phyloP scores from a whole-genome alignment of 53 echinoderm and acorn worm species.

The Apostichopus leukothele region DNA sequence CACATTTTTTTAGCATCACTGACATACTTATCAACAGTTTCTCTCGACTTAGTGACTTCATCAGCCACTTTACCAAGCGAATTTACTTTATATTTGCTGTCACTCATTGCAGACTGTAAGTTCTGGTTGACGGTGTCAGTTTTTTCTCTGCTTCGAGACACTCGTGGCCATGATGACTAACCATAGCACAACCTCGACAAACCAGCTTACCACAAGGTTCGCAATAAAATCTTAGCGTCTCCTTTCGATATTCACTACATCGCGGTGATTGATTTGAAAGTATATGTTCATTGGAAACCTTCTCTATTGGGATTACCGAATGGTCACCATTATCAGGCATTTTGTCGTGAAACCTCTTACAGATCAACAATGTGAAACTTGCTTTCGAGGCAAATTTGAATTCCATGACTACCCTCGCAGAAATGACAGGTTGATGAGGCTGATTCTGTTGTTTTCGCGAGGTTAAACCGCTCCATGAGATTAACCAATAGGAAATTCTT shows the following conservation, averaged over 20 bases:
- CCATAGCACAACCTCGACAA: not conserved
- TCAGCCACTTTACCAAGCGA: no score
- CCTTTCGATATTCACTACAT: not conserved
- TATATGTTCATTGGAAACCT: not conserved
- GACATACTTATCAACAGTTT: no score
- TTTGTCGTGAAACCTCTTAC: not conserved
- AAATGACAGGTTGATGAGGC: not conserved
- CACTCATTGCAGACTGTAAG: no score
- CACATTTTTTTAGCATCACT: no score
- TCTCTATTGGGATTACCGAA: not conserved
- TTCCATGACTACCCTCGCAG: not conserved
- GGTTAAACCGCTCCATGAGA: not conserved
- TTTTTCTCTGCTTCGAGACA: constrained; percentile 11
- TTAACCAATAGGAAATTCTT: not conserved
- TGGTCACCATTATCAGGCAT: not conserved
- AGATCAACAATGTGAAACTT: not conserved
- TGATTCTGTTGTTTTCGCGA: not conserved
- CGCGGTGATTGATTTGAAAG: not conserved
- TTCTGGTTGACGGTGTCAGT: not conserved
- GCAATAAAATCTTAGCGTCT: not conserved
- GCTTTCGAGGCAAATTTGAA: not conserved
- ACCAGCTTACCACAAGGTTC: not conserved
- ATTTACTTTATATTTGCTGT: no score
- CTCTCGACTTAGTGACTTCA: no score
- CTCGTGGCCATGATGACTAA: constrained; percentile 9